phyloP scores from a whole-genome alignment of 1,140 invertebrate genomes.

The Mizuhopecten yessoensis region DNA sequence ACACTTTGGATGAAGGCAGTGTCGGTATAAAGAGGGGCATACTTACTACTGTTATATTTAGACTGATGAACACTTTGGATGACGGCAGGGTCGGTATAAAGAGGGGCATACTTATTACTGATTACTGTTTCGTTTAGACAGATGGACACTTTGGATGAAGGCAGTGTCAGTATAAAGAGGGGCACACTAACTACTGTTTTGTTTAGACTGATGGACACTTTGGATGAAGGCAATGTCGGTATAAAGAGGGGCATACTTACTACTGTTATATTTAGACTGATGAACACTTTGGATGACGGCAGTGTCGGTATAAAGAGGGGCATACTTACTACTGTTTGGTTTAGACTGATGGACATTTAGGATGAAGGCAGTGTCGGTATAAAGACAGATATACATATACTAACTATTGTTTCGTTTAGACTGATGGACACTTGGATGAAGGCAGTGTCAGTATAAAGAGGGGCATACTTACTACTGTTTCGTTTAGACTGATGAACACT shows the following conservation, averaged over 20 bases:
- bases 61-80: neutral
- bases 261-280: conserved; percentile 67
- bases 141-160: no score
- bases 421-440: neutral
- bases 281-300: conserved; percentile 93
- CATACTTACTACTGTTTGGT: conserved; percentile 85
- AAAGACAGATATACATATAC: no score
- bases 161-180: no score
- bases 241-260: neutral
- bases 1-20: neutral
- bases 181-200: neutral
- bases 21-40: neutral
- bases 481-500: conserved; percentile 86
- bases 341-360: no score
- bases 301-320: conserved; percentile 95
- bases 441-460: no score
- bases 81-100: no score
- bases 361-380: no score
- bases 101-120: no score
- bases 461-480: neutral
- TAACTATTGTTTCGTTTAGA: neutral
- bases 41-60: neutral
- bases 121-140: no score
- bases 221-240: no score
- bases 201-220: neutral